Conservation (phyloP, 1,140 invertebrate species). For the Tetraneura akinire region DNA sequence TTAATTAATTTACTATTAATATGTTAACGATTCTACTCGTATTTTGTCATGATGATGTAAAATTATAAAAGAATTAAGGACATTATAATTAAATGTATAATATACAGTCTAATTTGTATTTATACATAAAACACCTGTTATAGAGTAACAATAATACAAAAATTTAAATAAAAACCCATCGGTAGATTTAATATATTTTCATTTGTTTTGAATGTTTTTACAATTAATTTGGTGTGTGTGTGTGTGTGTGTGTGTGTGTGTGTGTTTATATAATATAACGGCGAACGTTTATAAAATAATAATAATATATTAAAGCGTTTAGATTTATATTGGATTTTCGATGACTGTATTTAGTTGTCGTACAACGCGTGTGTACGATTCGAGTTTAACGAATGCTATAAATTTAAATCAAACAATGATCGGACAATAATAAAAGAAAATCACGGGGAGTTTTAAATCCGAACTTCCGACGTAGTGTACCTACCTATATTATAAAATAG, state of each 20-base stretch:
- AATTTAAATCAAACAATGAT: constrained; percentile 36
- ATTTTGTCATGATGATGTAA: no score
- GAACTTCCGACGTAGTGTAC: neutral
- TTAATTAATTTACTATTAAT: no score
- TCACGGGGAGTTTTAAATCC: neutral
- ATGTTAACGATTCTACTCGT: no score
- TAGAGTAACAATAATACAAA: no score
- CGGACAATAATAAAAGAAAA: constrained; percentile 22
- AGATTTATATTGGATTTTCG: constrained; percentile 5
- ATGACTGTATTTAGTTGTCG: neutral
- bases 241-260: no score
- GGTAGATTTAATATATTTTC: constrained; percentile 18
- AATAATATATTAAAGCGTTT: neutral
- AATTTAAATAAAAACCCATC: constrained; percentile 2
- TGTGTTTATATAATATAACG: no score
- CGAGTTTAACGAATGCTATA: constrained; percentile 2
- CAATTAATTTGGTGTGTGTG: no score
- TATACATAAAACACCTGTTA: neutral
- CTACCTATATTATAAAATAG: neutral
- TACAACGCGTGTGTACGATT: neutral
- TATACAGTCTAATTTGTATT: neutral
- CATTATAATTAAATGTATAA: neutral
- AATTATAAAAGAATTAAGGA: no score
- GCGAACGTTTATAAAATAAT: no score
- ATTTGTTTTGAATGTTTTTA: constrained; percentile 28